Evolutionary conservation across 2,113 vertebrate genomes (phyloP), one percentile per base, ranked within the genome.

Genomic region (Ia io): DNA sequence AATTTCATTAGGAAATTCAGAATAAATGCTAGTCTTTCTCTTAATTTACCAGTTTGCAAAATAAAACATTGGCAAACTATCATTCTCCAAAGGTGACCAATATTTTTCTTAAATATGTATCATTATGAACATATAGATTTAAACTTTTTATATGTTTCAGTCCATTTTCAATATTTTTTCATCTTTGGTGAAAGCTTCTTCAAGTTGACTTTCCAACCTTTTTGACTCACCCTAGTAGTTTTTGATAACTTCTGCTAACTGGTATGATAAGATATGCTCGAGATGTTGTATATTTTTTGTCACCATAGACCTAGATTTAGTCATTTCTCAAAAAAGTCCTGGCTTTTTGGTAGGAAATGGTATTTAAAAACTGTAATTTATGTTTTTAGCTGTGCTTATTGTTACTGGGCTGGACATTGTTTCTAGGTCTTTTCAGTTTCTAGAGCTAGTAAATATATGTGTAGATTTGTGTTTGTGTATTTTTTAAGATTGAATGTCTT

Each of bases 41-140:
- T 84, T 83, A 78, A 44, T 92, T 92, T 84, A 63, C 63, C 32
- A 71, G 42, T 84, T 84, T 88, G 35, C 35, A 84, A 65, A 92
- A 76, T 44, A 71, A 85, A 90, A 82, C 78, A 65, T 78, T 92
- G 63, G 10, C 78, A 77, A 47, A 2, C 5, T 76, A 28, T 61
- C 11, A 28, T 56, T 47, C 59, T 88, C 10, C 77, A 88, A 88
- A 84, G 71, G 42, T 44, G 53, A 63, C 78, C 42, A 47, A 35
- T 91, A 20, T 65, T 53, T 79, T 88, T 83, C 28, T 70, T 93
- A 82, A 16, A 18, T 78, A 37, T 37, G 9, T 80, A 28, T 88
- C 6, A 61, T 70, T 83, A 83, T 63, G 35, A 79, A 79, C 16
- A 51, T 70, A 37, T 0, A 78, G 30, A 78, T 92, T 71, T 42